Evolutionary conservation across 2,797 vertebrate genomes (phyloP).

Genomic region (Takifugu rubripes): DNA sequence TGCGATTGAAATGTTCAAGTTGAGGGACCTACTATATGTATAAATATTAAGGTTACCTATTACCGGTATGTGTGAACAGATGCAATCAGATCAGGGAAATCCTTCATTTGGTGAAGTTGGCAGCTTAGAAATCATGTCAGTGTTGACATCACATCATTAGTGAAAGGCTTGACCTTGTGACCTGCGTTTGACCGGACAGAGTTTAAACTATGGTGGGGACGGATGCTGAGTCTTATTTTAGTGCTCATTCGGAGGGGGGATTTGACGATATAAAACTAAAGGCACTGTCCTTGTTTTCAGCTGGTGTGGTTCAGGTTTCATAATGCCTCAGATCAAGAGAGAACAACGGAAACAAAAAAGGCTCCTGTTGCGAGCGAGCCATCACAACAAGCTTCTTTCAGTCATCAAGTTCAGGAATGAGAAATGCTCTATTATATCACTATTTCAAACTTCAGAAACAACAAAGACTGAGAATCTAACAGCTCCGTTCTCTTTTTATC

Average conservation of each 20-base stretch:
- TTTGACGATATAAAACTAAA: conserved; percentile 76
- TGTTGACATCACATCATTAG: no score
- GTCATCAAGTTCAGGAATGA: conserved; percentile 74
- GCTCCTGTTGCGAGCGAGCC: conserved; percentile 52
- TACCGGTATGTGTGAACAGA: not conserved
- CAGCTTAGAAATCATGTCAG: not conserved
- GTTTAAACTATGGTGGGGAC: conserved; percentile 19
- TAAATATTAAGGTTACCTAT: not conserved
- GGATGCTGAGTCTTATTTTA: conserved; percentile 51
- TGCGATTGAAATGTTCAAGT: not conserved
- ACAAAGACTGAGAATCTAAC: conserved; percentile 66
- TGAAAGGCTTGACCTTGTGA: conserved; percentile 20
- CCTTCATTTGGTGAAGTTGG: not conserved
- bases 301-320: conserved; percentile 84
- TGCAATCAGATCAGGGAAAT: not conserved
- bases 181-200: conserved; percentile 22
- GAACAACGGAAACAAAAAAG: conserved; percentile 60
- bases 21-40: not conserved
- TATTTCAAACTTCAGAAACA: conserved; percentile 64
- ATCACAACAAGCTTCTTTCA: conserved; percentile 71
- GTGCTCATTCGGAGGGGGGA: conserved; percentile 46
- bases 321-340: conserved; percentile 80
- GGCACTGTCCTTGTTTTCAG: conserved; percentile 84
- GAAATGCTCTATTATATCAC: conserved; percentile 55
- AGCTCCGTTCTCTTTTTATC: conserved; percentile 59